Evolutionary conservation across 2,113 vertebrate species (phyloP).

Genomic region (Rhinoptilus africanus): DNA sequence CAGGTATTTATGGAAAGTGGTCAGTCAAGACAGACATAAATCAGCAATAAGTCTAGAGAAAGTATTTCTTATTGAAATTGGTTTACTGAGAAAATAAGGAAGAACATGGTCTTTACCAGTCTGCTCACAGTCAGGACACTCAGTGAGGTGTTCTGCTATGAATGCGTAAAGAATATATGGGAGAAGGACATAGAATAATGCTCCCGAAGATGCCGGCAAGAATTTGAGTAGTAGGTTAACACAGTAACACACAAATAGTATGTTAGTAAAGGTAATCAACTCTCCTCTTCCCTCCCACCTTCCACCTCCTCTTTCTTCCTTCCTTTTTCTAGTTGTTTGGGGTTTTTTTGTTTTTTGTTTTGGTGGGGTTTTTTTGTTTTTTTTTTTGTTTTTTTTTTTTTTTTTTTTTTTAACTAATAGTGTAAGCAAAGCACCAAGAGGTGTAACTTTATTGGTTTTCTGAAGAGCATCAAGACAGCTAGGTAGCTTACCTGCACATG

Average conservation of each 20-base stretch:
- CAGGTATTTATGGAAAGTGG: neutral
- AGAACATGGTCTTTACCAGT: neutral
- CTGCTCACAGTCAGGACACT: neutral
- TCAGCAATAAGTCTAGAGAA: neutral
- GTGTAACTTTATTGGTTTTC: neutral
- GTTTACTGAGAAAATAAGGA: neutral
- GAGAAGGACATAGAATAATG: neutral
- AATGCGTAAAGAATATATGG: neutral
- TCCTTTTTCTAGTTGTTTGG: neutral
- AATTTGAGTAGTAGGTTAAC: neutral
- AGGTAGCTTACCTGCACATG: too few species aligned
- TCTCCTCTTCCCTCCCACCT: neutral
- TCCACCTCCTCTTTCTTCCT: neutral
- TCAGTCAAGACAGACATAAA: neutral
- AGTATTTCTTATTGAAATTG: neutral
- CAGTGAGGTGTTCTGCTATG: neutral
- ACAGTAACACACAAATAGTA: neutral
- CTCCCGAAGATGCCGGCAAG: neutral
- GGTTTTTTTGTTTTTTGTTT: too few species aligned
- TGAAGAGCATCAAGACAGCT: neutral
- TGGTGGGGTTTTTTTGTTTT: too few species aligned
- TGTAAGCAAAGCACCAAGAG: neutral
- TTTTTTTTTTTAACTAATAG: neutral
- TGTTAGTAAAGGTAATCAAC: neutral
- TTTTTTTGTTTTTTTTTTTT: too few species aligned